Evolutionary conservation across 2,888 invertebrate genomes (phyloP).

Genomic region (Hololepta plana): DNA sequence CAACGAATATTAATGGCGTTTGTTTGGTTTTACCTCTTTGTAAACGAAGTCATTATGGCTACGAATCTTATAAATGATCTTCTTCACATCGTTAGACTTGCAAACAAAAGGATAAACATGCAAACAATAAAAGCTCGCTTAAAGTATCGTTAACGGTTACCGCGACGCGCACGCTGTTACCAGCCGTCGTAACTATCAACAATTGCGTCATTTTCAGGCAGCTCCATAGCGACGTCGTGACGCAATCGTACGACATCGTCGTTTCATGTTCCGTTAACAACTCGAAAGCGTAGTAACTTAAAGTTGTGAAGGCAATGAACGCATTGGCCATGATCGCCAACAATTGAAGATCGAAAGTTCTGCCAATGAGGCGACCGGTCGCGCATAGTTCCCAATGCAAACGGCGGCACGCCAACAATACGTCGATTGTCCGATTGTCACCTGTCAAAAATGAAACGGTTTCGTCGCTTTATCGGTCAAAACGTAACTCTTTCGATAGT

Average conservation of each 20-base stretch:
- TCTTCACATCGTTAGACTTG: too few relatives aligned
- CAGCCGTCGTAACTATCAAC: slow-evolving; percentile 8
- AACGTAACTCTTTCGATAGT: too few relatives aligned
- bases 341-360: slow-evolving; percentile 8
- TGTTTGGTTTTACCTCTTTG: too few relatives aligned
- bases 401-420: too few relatives aligned
- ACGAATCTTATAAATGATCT: slow-evolving; percentile 8
- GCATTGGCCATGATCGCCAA: slow-evolving; percentile 8
- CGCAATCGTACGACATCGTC: slow-evolving; percentile 8
- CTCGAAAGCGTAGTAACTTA: slow-evolving; percentile 11
- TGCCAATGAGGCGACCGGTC: slow-evolving; percentile 7
- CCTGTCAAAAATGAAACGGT: too few relatives aligned
- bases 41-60: too few relatives aligned
- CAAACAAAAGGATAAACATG: background rate
- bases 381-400: slow-evolving; percentile 9
- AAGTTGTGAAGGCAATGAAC: slow-evolving; percentile 10
- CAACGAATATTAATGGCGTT: slow-evolving; percentile 1
- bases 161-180: slow-evolving; percentile 9
- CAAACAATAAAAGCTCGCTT: background rate
- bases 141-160: slow-evolving; percentile 5
- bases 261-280: slow-evolving; percentile 7
- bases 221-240: slow-evolving; percentile 10
- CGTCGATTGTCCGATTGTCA: too few relatives aligned
- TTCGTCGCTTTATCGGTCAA: too few relatives aligned
- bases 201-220: slow-evolving; percentile 8